Conservation (phyloP, 2,888 invertebrate genomes). For the Tipula unca region DNA sequence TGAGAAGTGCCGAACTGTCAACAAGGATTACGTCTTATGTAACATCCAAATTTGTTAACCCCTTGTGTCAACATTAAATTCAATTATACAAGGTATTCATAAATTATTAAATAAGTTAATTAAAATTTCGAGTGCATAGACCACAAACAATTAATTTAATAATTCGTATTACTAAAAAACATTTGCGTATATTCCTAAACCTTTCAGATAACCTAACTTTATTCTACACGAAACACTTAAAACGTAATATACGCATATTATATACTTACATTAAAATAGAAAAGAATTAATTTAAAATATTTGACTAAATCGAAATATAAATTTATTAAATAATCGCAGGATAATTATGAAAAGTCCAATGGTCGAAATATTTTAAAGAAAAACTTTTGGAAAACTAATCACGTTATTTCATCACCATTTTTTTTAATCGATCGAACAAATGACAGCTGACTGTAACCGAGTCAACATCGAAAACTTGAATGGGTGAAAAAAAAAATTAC, state of each 20-base stretch:
- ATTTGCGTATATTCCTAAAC: background rate
- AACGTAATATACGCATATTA: too few species aligned
- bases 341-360: background rate
- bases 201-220: background rate
- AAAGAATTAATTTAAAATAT: background rate
- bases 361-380: background rate
- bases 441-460: background rate
- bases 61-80: too few species aligned
- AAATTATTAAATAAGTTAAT: too few species aligned
- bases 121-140: too few species aligned
- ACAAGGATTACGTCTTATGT: too few species aligned
- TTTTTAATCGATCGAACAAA: background rate
- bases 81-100: too few species aligned
- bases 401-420: slow-evolving; percentile 14
- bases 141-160: too few species aligned
- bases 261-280: background rate
- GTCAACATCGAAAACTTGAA: background rate
- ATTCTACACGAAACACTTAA: background rate
- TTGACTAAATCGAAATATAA: background rate
- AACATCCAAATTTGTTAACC: too few species aligned
- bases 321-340: background rate
- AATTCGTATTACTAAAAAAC: background rate
- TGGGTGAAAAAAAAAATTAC: background rate
- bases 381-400: background rate
- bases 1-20: too few species aligned